Percentiles rank a stretch among this genome's conserved stretches.
phyloP scores from a whole-genome alignment of 2,113 vertebrate species.

The Colistium nudipinnis region DNA sequence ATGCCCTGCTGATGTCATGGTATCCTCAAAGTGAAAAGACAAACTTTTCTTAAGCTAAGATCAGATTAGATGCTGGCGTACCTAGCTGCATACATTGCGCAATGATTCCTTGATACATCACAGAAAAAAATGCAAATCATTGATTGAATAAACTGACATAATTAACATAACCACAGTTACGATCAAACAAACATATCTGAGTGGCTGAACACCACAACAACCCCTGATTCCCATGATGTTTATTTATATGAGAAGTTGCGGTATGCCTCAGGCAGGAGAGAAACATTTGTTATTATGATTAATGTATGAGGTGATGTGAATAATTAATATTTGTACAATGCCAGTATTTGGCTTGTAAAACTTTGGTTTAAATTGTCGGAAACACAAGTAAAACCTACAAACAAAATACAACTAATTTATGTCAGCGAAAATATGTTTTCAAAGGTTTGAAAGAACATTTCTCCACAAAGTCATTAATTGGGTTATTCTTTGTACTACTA shows the following conservation, averaged over 20 bases:
- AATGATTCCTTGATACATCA: too few relatives aligned
- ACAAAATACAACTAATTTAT: not conserved
- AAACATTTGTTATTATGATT: conserved; percentile 41
- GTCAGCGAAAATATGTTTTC: not conserved
- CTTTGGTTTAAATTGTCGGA: not conserved
- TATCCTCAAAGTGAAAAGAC: conserved; percentile 5
- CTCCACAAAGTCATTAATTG: too few relatives aligned
- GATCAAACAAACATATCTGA: too few relatives aligned
- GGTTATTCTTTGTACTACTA: conserved; percentile 36
- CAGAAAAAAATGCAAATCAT: too few relatives aligned
- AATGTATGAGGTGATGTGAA: conserved; percentile 42
- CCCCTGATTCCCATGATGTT: too few relatives aligned
- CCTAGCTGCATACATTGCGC: not conserved
- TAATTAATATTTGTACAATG: conserved; percentile 32
- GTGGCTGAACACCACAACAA: not conserved
- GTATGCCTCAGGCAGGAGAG: conserved; percentile 24
- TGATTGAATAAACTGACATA: too few relatives aligned
- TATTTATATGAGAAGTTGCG: conserved; percentile 13
- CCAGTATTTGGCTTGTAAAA: not conserved
- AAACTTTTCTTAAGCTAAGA: conserved; percentile 10
- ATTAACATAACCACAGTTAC: too few relatives aligned
- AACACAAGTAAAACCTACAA: not conserved
- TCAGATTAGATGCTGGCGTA: conserved; percentile 26
- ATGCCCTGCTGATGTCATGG: conserved; percentile 14
- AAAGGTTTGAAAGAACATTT: not conserved